These are phyloP conservation scores for Helicoverpa zea DNA, from an alignment of 1,140 invertebrate species.

Conservation along the genomic window DNA sequence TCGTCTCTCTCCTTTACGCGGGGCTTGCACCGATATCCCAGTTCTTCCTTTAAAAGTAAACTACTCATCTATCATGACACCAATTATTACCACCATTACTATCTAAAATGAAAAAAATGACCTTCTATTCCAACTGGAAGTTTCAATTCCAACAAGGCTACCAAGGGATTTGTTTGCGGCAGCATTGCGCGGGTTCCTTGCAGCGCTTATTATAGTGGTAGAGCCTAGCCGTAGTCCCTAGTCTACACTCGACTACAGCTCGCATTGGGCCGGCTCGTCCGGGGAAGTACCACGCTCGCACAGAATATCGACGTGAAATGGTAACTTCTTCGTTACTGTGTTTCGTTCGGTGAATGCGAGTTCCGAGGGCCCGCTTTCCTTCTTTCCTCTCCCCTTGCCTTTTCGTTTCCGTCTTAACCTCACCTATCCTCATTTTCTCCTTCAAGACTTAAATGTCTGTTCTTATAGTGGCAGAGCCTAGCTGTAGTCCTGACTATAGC, in stretches of 20 bases:
- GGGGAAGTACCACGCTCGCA: conserved; percentile 33
- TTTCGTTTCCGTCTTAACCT: too few relatives aligned
- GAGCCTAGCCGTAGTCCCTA: not conserved
- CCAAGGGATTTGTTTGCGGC: too few relatives aligned
- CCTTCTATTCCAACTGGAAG: too few relatives aligned
- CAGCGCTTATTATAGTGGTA: not conserved
- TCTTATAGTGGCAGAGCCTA: not conserved
- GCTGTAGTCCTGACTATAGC: not conserved
- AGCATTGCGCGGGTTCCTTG: not conserved
- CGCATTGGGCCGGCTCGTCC: conserved; percentile 7
- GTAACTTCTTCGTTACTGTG: not conserved
- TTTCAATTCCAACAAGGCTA: too few relatives aligned
- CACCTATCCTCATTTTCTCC: too few relatives aligned
- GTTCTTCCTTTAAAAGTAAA: too few relatives aligned
- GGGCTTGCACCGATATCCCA: too few relatives aligned
- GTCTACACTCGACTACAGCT: not conserved
- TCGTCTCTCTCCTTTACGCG: too few relatives aligned
- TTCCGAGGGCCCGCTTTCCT: not conserved
- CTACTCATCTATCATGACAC: too few relatives aligned
- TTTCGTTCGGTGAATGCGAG: conserved; percentile 30
- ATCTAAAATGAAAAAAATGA: too few relatives aligned
- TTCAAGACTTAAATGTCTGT: too few relatives aligned
- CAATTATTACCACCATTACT: too few relatives aligned
- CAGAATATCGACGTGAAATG: not conserved
- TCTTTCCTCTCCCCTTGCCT: not conserved